Percentiles rank a stretch among this genome's conserved stretches.
phyloP scores from a whole-genome alignment of 2,888 invertebrate species.

The Agriopis aurantiaria region DNA sequence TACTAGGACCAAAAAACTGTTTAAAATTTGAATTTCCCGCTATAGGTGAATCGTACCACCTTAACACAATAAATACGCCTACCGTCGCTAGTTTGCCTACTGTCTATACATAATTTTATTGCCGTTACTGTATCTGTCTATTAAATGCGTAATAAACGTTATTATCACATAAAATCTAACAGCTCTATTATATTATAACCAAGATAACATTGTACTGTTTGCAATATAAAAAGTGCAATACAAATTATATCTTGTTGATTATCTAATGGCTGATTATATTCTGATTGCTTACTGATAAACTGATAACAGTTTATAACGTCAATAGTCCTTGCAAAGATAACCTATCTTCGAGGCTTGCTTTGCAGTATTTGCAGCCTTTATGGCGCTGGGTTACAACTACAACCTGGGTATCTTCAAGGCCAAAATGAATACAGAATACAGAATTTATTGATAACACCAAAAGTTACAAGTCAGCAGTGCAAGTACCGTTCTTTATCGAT shows the following conservation, averaged over 20 bases:
- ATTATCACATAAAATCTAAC: neutral
- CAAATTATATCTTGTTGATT: conserved; percentile 2
- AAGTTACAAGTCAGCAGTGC: too few species aligned
- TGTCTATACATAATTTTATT: neutral
- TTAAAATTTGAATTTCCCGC: too few species aligned
- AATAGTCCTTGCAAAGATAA: conserved; percentile 14
- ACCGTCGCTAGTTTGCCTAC: neutral
- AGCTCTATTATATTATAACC: neutral
- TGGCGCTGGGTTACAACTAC: neutral
- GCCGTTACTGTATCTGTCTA: neutral
- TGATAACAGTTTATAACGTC: conserved; percentile 9
- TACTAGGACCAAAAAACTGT: too few species aligned
- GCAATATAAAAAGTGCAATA: neutral
- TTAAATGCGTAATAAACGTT: neutral
- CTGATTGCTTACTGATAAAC: conserved; percentile 1
- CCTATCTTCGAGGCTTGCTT: neutral
- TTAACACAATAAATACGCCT: too few species aligned
- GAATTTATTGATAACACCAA: too few species aligned
- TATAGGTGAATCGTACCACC: too few species aligned
- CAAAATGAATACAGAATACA: too few species aligned
- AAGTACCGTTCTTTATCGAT: too few species aligned
- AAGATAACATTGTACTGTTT: neutral
- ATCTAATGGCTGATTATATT: conserved; percentile 5
- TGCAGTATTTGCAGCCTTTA: neutral
- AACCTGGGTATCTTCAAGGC: too few species aligned